phyloP scores from a whole-genome alignment of 2,888 invertebrate species.

The Elysia crispata region DNA sequence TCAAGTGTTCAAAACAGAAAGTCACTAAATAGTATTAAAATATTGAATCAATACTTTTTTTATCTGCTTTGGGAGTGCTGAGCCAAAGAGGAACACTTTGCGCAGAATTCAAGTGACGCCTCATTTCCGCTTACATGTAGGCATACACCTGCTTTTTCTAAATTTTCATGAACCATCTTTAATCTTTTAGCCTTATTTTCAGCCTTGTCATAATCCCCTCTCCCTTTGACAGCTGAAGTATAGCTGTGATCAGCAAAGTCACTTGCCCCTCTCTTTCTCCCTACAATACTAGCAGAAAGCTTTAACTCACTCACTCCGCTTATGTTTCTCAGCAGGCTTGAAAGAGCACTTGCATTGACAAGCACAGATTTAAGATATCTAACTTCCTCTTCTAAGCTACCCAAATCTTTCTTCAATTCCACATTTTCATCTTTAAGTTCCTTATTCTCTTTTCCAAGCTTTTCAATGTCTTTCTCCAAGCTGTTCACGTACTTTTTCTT shows the following conservation, averaged over 20 bases:
- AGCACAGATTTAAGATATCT: conserved; percentile 72
- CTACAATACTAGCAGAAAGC: conserved; percentile 60
- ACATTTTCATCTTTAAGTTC: conserved; percentile 55
- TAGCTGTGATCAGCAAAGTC: conserved; percentile 58
- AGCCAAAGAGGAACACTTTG: conserved; percentile 66
- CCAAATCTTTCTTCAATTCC: conserved; percentile 53
- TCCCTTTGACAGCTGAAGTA: no score
- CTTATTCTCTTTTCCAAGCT: conserved; percentile 60
- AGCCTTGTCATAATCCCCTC: conserved; percentile 45
- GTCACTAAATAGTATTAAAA: no score
- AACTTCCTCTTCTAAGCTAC: conserved; percentile 66
- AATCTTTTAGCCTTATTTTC: conserved; percentile 40
- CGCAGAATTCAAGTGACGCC: conserved; percentile 72
- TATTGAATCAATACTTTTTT: background rate
- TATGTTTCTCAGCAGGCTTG: conserved; percentile 70
- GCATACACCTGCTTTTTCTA: conserved; percentile 68
- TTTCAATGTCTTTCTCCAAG: conserved; percentile 65
- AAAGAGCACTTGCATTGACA: conserved; percentile 71
- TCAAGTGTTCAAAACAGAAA: no score
- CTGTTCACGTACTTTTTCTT: conserved; percentile 71
- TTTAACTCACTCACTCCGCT: conserved; percentile 63
- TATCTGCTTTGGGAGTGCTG: conserved; percentile 36
- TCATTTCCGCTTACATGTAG: conserved; percentile 69
- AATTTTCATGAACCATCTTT: background rate
- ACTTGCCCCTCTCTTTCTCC: conserved; percentile 60